Evolutionary conservation across 1,140 invertebrate species (phyloP).

Genomic region (Ceratina japonica): DNA sequence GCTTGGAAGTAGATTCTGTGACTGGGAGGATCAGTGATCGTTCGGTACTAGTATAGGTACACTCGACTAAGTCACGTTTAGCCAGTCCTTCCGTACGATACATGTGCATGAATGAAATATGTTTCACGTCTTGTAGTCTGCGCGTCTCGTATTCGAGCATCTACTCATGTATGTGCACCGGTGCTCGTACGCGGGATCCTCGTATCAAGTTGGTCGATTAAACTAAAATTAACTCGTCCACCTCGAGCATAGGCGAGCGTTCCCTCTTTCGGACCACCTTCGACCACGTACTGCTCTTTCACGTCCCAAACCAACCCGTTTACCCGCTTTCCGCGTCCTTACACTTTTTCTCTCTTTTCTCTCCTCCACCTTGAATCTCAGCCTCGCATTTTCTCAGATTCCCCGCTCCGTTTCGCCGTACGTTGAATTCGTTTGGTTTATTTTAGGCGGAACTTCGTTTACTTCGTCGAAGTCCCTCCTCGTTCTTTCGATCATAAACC

Average conservation of each 20-base stretch:
- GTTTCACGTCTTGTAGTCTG: no score
- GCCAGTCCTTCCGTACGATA: no score
- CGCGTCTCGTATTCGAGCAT: background rate
- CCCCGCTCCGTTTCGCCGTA: background rate
- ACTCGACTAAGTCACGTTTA: slow-evolving; percentile 1
- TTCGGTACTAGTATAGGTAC: slow-evolving; percentile 27
- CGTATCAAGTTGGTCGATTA: slow-evolving; percentile 67
- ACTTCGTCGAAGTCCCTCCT: no score
- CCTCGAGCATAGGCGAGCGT: slow-evolving; percentile 50
- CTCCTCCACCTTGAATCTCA: slow-evolving; percentile 4
- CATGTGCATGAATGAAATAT: no score
- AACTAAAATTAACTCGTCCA: slow-evolving; percentile 69
- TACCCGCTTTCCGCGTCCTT: slow-evolving; percentile 20
- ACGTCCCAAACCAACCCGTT: slow-evolving; percentile 1
- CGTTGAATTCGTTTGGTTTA: background rate
- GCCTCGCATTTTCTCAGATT: background rate
- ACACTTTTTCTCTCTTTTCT: slow-evolving; percentile 3
- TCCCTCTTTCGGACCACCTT: slow-evolving; percentile 50
- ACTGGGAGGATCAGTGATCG: slow-evolving; percentile 18
- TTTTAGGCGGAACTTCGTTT: background rate
- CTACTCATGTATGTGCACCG: slow-evolving; percentile 40
- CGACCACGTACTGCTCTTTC: slow-evolving; percentile 12
- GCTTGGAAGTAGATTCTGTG: slow-evolving; percentile 45
- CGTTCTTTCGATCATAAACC: no score
- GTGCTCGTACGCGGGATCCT: slow-evolving; percentile 46